Evolutionary conservation across 2,888 invertebrate genomes (phyloP).

Genomic region (Eueremaeus valkanovi): DNA sequence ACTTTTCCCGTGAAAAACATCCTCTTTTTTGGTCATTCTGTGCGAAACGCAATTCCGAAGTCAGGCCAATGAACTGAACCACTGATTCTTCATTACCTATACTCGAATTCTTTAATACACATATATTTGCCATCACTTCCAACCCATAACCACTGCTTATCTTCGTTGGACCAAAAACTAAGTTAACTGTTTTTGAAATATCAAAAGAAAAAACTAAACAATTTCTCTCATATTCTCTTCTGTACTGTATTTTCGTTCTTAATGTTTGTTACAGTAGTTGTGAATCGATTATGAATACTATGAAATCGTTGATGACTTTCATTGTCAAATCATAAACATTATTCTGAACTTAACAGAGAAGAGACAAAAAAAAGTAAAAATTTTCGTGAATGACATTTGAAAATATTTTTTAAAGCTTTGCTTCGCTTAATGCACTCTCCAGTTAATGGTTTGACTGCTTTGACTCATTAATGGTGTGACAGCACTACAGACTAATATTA

Average conservation of each 20-base stretch:
- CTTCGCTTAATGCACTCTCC: not conserved
- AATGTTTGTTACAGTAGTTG: not conserved
- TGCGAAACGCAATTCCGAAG: not conserved
- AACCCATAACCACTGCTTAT: not conserved
- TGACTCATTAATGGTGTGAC: constrained; percentile 16
- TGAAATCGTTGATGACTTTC: not conserved
- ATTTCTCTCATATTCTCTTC: not conserved
- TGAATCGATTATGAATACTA: not conserved
- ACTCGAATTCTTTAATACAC: not conserved
- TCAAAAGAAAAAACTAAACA: not conserved
- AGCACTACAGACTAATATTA: not conserved
- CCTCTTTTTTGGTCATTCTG: constrained; percentile 16
- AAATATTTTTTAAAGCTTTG: not conserved
- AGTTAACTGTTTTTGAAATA: not conserved
- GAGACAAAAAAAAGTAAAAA: not conserved
- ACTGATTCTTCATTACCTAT: not conserved
- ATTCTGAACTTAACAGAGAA: not conserved
- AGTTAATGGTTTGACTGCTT: not conserved
- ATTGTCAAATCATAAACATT: not conserved
- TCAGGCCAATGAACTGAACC: not conserved
- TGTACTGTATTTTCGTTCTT: too few relatives aligned
- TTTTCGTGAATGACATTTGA: not conserved
- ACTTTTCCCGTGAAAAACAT: not conserved
- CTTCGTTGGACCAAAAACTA: not conserved
- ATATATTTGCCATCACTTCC: not conserved